Percentiles rank a stretch among this genome's conserved stretches.
Evolutionary conservation across 1,140 invertebrate species (phyloP).

Genomic region (Hypothenemus hampei): DNA sequence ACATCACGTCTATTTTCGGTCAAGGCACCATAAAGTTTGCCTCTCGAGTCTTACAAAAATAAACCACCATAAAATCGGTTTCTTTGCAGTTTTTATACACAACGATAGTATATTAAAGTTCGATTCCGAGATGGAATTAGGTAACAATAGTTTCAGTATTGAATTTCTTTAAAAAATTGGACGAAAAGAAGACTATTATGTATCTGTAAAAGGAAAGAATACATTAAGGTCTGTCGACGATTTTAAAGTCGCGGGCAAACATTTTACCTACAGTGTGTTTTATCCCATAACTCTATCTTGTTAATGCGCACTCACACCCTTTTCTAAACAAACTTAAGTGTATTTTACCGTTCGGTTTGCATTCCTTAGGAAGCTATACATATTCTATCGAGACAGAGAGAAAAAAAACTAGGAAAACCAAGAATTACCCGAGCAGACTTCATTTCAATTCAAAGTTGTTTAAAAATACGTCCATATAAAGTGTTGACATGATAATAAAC

Average conservation of each 20-base stretch:
- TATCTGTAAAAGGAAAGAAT: conserved; percentile 1
- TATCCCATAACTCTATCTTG: conserved; percentile 8
- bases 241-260: neutral
- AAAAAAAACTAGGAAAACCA: neutral
- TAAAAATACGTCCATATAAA: conserved; percentile 1
- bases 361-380: neutral
- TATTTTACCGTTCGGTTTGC: conserved; percentile 3
- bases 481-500: conserved; percentile 5
- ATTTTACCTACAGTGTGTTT: neutral
- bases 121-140: too few species aligned
- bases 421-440: neutral
- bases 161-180: too few species aligned
- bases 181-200: conserved; percentile 1
- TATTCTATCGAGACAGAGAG: neutral
- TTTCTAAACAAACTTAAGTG: conserved; percentile 4
- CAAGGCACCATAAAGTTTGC: neutral
- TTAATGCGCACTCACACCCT: conserved; percentile 9
- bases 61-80: too few species aligned
- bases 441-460: neutral
- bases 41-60: too few species aligned
- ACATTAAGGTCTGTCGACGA: neutral
- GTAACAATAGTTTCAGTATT: too few species aligned
- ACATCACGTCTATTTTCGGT: conserved; percentile 12
- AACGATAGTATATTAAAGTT: too few species aligned
- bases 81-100: too few species aligned